A percentile compares a stretch with the other conserved stretches of the same genome.
Conservation (phyloP, 1,140 invertebrate genomes). For the Aphaenogaster floridana region DNA sequence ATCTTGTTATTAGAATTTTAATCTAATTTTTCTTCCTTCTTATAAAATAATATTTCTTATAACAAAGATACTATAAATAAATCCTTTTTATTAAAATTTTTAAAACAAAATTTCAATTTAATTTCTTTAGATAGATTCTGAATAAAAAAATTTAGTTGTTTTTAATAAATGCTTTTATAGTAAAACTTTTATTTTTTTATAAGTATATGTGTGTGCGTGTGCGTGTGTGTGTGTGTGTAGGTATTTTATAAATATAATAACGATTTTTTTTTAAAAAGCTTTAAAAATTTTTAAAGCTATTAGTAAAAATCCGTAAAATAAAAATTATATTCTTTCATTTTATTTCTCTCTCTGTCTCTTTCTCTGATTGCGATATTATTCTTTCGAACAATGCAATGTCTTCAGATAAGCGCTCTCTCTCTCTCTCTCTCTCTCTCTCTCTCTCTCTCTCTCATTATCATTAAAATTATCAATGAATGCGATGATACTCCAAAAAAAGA, state of each 20-base stretch:
- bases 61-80: neutral
- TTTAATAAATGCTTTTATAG: neutral
- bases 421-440: too few species aligned
- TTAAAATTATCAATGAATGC: conserved; percentile 43
- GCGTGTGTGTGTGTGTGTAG: too few species aligned
- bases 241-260: neutral
- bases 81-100: neutral
- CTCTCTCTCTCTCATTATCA: too few species aligned
- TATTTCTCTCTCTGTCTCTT: conserved; percentile 10
- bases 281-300: neutral
- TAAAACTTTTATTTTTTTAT: neutral
- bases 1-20: neutral
- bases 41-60: neutral
- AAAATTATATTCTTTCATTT: neutral
- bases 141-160: neutral
- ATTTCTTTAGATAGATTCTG: neutral
- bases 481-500: conserved; percentile 16
- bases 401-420: neutral
- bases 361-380: neutral
- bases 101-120: neutral
- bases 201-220: neutral
- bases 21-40: neutral
- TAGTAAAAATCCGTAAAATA: neutral
- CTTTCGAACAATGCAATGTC: neutral
- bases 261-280: neutral